Conservation (phyloP, 2,797 vertebrate species). For the Gymnoscopelus microlampas region DNA sequence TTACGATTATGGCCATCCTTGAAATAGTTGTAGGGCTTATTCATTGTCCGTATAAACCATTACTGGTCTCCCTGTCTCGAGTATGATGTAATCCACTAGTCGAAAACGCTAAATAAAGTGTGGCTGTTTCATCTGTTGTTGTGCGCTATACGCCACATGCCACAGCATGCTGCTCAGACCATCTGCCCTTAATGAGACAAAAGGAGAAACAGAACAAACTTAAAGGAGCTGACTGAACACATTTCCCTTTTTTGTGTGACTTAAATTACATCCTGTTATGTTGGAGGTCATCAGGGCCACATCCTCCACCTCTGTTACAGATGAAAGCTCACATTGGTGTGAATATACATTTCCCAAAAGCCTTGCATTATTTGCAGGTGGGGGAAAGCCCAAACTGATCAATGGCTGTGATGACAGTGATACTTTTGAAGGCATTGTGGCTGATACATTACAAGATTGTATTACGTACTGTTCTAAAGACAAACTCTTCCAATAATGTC, state of each 20-base stretch:
- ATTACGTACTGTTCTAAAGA: conserved; percentile 3
- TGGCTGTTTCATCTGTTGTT: conserved; percentile 56
- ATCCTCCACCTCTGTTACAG: conserved; percentile 19
- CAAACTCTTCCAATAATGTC: conserved; percentile 12
- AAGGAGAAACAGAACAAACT: conserved; percentile 36
- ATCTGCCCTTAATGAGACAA: conserved; percentile 72
- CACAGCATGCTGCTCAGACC: conserved; percentile 62
- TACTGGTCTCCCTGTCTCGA: conserved; percentile 46
- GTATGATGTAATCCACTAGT: conserved; percentile 72
- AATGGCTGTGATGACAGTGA: conserved; percentile 17
- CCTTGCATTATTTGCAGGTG: conserved; percentile 20
- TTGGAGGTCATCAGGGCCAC: conserved; percentile 51
- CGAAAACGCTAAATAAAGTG: conserved; percentile 63
- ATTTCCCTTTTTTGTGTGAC: conserved; percentile 16
- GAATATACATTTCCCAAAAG: conserved; percentile 33
- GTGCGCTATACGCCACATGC: conserved; percentile 65
- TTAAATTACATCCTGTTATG: conserved; percentile 58
- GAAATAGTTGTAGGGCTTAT: conserved; percentile 60
- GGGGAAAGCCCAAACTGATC: conserved; percentile 24
- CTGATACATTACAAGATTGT: neutral
- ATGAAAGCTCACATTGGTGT: conserved; percentile 22
- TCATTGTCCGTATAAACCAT: conserved; percentile 68
- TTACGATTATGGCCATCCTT: conserved; percentile 17
- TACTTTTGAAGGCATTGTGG: conserved; percentile 1
- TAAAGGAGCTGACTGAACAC: conserved; percentile 21